Percentiles rank a stretch among this genome's conserved stretches.
These are phyloP conservation scores for Saxicola maurus DNA, from an alignment of 2,797 vertebrate genomes.

Conservation along the genomic window DNA sequence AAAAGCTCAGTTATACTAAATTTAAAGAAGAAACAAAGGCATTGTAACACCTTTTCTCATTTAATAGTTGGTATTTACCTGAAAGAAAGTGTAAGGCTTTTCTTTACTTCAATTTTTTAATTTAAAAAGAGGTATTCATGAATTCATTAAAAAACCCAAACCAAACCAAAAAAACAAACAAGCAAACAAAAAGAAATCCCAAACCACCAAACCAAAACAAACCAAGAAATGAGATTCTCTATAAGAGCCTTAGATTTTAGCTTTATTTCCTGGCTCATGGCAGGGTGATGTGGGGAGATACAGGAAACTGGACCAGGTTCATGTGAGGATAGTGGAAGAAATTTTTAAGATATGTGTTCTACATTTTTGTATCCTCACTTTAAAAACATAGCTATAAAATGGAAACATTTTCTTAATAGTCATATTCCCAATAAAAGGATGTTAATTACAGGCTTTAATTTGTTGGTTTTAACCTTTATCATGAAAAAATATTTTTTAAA, in stretches of 20 bases:
- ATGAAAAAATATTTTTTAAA: not conserved
- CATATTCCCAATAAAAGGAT: not conserved
- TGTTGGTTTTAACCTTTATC: not conserved
- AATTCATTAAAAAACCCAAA: not conserved
- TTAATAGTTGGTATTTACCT: not conserved
- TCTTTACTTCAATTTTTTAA: not conserved
- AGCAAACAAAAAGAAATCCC: no score
- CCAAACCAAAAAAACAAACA: no score
- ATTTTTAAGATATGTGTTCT: not conserved
- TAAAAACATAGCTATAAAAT: not conserved
- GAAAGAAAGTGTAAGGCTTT: not conserved
- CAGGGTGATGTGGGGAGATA: fast-evolving
- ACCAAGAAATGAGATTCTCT: not conserved
- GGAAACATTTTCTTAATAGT: not conserved
- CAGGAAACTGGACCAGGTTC: not conserved
- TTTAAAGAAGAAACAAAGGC: not conserved
- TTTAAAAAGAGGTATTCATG: not conserved
- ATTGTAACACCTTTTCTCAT: not conserved
- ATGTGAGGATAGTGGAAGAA: not conserved
- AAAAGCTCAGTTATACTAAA: not conserved
- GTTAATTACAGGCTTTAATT: not conserved
- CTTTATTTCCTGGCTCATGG: not conserved
- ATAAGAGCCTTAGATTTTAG: not conserved
- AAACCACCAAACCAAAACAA: not conserved
- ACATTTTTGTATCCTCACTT: not conserved